Base-by-base conservation (phyloP, 2,888 invertebrate species). In the Eurytoma adleriae region DNA sequence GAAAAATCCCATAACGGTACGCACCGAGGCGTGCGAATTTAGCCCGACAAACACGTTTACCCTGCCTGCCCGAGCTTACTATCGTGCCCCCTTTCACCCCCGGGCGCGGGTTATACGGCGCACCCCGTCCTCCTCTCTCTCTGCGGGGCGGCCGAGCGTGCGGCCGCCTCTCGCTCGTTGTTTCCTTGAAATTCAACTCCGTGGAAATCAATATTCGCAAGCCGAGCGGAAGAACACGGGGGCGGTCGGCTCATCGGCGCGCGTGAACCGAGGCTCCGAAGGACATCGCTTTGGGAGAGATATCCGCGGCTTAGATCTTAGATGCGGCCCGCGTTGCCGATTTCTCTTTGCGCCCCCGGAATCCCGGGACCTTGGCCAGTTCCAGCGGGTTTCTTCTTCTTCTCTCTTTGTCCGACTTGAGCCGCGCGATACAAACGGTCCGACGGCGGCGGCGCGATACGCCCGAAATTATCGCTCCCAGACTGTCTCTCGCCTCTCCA, bases 171-270 rank as follows among this genome's bases (percentile, higher is more conserved):
- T 20, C 18, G 61, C 18, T 77, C 69, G 70, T 77, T 81, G 74
- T 81, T 81, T 81, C 78, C 78, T 70, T 71, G 78, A 78, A 80
- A 77, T 77, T 80, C 72, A 73, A 77, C 80, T 70, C 70, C 13
- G 75, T 27, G 75, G 73, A 79, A 82, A 82, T 82, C 82, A 82
- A 82, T 82, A 82, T 82, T 82, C 76, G 82, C 73, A 77, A 77
- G 76, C 82, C 48, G 52, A 72, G 68, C 72, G 72, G 70, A 76
- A 76, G 81, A 72, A 20, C 62, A 52, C 54, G 54, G 16, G 59
- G 24, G 27, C 40, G 12, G 40, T 54, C 10, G 62, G 66, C 64
- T 67, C 12, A 18, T 61, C 20, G 50, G 30, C 57, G 70, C 61
- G 40, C 24, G 54, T 14, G n/a, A 27, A 52, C 14, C 2, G 27